phyloP scores from a whole-genome alignment of 2,797 vertebrate genomes.

The Sebastiscus albofasciatus region DNA sequence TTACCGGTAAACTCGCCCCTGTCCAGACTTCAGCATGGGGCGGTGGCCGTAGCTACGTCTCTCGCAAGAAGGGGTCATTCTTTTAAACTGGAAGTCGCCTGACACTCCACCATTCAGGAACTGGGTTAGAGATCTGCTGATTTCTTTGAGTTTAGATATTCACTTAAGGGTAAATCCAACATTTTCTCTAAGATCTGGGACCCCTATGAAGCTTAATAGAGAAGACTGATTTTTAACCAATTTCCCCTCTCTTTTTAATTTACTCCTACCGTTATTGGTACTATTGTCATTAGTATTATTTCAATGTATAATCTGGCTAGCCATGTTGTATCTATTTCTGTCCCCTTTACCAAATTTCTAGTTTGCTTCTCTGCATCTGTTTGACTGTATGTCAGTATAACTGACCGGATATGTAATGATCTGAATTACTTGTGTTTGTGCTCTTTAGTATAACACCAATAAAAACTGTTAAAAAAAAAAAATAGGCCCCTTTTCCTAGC shows the following conservation, averaged over 20 bases:
- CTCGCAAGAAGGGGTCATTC: neutral
- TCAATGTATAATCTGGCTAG: too few relatives aligned
- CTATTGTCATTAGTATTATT: too few relatives aligned
- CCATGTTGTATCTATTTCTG: too few relatives aligned
- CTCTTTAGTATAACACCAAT: too few relatives aligned
- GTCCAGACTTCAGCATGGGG: neutral
- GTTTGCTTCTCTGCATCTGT: too few relatives aligned
- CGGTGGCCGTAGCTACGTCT: too few relatives aligned
- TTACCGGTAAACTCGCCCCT: neutral
- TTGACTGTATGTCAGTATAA: neutral
- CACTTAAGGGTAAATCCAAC: neutral
- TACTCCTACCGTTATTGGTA: too few relatives aligned
- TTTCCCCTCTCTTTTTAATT: too few relatives aligned
- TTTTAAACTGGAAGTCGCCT: neutral
- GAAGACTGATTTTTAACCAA: too few relatives aligned
- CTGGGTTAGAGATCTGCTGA: neutral
- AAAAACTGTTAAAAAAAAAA: neutral
- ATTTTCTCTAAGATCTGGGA: neutral
- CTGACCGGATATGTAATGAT: too few relatives aligned
- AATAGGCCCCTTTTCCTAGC: neutral
- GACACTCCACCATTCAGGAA: neutral
- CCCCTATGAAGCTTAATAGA: fast-evolving
- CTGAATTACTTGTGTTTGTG: too few relatives aligned
- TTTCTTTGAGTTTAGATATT: neutral
- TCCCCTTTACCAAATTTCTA: too few relatives aligned